Percentiles rank a stretch among this genome's conserved stretches.
These are phyloP conservation scores for Triops longicaudatus DNA, from an alignment of 1,140 invertebrate species.

Conservation along the genomic window DNA sequence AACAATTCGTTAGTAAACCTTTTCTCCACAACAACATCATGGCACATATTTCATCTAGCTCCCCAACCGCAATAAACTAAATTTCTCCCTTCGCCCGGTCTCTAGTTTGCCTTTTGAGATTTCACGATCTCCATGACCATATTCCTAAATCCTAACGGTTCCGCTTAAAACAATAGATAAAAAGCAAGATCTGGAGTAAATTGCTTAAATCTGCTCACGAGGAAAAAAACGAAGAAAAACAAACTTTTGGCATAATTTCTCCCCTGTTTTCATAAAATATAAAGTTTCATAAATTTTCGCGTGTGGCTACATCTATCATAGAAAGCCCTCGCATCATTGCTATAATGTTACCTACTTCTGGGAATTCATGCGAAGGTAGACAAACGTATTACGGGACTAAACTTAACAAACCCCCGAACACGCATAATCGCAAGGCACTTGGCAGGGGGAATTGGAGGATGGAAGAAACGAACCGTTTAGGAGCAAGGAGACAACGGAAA, in stretches of 20 bases:
- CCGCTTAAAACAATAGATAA: no score
- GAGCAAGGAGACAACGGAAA: slow-evolving; percentile 11
- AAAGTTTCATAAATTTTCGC: slow-evolving; percentile 1
- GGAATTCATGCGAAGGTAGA: neutral
- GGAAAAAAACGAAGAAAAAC: neutral
- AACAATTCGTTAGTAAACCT: slow-evolving; percentile 15
- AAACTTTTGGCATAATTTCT: neutral
- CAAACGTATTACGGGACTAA: neutral
- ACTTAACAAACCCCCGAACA: neutral
- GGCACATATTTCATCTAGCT: neutral
- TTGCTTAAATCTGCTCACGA: no score
- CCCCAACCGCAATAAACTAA: neutral
- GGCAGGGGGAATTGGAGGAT: neutral
- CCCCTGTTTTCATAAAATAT: neutral
- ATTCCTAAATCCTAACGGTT: no score
- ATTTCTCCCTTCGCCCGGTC: neutral
- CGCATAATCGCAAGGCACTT: neutral
- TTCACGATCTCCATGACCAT: neutral
- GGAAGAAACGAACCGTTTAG: neutral
- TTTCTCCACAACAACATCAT: neutral
- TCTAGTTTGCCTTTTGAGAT: neutral
- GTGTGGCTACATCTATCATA: neutral
- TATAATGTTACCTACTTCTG: neutral
- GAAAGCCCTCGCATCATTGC: neutral
- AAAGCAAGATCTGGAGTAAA: no score